These are phyloP conservation scores for Pollenia angustigena DNA, from an alignment of 2,888 invertebrate genomes.

Conservation along the genomic window DNA sequence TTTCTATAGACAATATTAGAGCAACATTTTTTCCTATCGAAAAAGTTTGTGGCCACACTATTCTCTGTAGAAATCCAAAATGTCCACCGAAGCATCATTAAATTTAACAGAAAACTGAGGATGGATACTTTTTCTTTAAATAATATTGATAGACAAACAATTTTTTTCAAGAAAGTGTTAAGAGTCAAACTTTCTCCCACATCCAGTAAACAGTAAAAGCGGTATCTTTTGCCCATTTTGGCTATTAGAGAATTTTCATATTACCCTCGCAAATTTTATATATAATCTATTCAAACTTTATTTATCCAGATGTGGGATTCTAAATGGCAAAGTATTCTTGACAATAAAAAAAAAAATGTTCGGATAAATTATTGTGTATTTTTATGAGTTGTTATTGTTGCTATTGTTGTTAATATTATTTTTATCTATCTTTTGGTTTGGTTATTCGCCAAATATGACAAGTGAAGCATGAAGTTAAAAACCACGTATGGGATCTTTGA, in stretches of 20 bases:
- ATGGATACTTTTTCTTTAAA: too few relatives aligned
- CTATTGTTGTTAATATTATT: slow-evolving; percentile 47
- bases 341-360: slow-evolving; percentile 52
- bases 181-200: too few relatives aligned
- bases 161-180: too few relatives aligned
- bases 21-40: too few relatives aligned
- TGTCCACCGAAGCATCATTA: too few relatives aligned
- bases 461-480: slow-evolving; percentile 67
- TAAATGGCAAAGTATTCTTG: slow-evolving; percentile 37
- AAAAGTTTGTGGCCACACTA: too few relatives aligned
- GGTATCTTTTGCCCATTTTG: background rate
- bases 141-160: too few relatives aligned
- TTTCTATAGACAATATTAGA: too few relatives aligned
- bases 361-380: slow-evolving; percentile 10
- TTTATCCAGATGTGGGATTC: slow-evolving; percentile 55
- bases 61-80: too few relatives aligned
- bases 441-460: slow-evolving; percentile 64
- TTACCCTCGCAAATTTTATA: slow-evolving; percentile 8
- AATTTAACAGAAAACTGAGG: too few relatives aligned
- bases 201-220: too few relatives aligned
- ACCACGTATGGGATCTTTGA: slow-evolving; percentile 68
- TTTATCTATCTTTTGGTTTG: slow-evolving; percentile 55
- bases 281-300: slow-evolving; percentile 41
- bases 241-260: background rate
- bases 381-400: slow-evolving; percentile 37